Base-by-base conservation (phyloP, 2,113 vertebrate species). In the Rhinogobius similis region DNA sequence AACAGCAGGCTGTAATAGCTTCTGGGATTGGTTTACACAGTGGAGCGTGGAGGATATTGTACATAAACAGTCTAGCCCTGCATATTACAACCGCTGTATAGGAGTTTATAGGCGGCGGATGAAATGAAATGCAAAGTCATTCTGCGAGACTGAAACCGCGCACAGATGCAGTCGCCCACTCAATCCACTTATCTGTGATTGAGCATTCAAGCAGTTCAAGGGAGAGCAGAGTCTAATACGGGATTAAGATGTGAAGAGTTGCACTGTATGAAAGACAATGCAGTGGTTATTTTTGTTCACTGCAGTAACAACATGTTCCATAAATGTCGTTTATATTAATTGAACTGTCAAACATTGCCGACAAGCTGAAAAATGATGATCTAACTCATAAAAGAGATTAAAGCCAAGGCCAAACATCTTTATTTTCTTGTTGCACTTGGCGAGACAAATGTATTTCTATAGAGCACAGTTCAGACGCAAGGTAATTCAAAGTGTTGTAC, bases 161-260 rank as follows among this genome's bases (percentile, higher is more conserved):
- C 70, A 62, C 62, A 64, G 46, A 71, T 67, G 75, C 62, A 73
- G 56, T 71, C 65, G 21, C 72, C 67, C 64, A 55, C 70, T 59
- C 65, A 32, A 46, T 66, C 46, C 52, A 65, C 29, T 43, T 71
- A n/a, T 50, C 52, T 38, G 24, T 70, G 69, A 53, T 65, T 68
- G 55, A 68, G 52, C 64, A 43, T 58, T 74, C 39, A 20, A 61
- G 48, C 44, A 64, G 73, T 67, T 56, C 32, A 16, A 10, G 12
- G 2, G n/a, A 41, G 10, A 50, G 55, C 63, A 29, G 12, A 18
- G 26, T 58, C 24, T 9, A 29, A 29, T 58, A 14, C 52, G 4
- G 52, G 23, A 26, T 55, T 55, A 29, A 58, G 14, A 16, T 58
- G 55, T 29, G 24, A 4, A 58, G 46, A n/a, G 52, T n/a, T 53